A percentile compares a stretch with the other conserved stretches of the same genome.
phyloP scores from a whole-genome alignment of 1,140 invertebrate genomes.

The Papilio aristodemus region DNA sequence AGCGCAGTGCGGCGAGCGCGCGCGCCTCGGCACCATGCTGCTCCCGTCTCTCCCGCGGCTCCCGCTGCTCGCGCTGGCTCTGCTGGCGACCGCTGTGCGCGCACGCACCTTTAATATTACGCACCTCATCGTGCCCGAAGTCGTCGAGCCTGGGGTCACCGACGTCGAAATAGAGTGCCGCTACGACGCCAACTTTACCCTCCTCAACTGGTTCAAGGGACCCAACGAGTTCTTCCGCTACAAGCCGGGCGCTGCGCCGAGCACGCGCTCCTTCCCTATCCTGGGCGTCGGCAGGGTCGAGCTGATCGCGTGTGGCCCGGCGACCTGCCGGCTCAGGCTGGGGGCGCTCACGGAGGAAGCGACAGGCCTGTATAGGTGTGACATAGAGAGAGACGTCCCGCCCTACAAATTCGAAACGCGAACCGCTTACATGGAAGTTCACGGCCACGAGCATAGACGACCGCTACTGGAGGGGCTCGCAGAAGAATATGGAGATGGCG shows the following conservation, averaged over 20 bases:
- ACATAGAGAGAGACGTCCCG: slow-evolving; percentile 65
- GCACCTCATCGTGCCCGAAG: slow-evolving; percentile 58
- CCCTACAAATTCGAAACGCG: slow-evolving; percentile 65
- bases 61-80: slow-evolving; percentile 42
- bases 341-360: slow-evolving; percentile 66
- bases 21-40: slow-evolving; percentile 65
- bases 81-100: slow-evolving; percentile 39
- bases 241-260: slow-evolving; percentile 62
- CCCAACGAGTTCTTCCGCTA: slow-evolving; percentile 72
- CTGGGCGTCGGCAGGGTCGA: slow-evolving; percentile 66
- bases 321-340: slow-evolving; percentile 58
- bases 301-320: slow-evolving; percentile 61
- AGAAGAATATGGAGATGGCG: slow-evolving; percentile 59
- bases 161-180: slow-evolving; percentile 69
- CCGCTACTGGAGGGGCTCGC: slow-evolving; percentile 66
- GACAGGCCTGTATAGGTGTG: slow-evolving; percentile 67
- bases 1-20: slow-evolving; percentile 63
- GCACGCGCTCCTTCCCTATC: slow-evolving; percentile 65
- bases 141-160: slow-evolving; percentile 53
- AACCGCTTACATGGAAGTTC: slow-evolving; percentile 63
- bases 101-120: slow-evolving; percentile 68
- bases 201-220: slow-evolving; percentile 74
- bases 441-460: slow-evolving; percentile 54
- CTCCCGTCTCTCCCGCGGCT: slow-evolving; percentile 45
- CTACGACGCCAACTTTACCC: slow-evolving; percentile 73